Base-by-base conservation (phyloP, 37 sponge, comb jelly and placozoan species). In the Aplysina aerophoba region DNA sequence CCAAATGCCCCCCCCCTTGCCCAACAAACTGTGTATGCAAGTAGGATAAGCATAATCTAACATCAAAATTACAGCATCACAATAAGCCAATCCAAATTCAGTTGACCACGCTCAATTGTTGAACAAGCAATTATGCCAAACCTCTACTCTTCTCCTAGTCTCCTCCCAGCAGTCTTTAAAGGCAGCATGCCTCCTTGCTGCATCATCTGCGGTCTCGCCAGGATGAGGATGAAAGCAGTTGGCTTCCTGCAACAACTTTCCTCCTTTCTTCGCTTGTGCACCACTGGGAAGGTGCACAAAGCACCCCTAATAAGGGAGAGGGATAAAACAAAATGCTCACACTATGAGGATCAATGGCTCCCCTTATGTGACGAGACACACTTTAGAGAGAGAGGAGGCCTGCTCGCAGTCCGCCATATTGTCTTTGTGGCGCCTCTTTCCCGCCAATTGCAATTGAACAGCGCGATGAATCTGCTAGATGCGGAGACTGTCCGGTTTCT, bases 401-500 rank as follows among this genome's bases (percentile, higher is more conserved):
- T 35, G 27, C 28, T n/a, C 64, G 5, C 64, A 8, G 34, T 71
- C 37, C 31, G 73, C 73, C 37, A 35, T 35, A 21, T 41, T 41
- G 54, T 75, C 12, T 12, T 50, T 75, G 78, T 12, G 5, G 33
- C 33, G 44, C 54, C 37, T 6, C 4, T 27, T 71, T 36, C 34
- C 37, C 36, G 20, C 31, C 34, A 20, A 33, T 27, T 81, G 59
- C 22, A 36, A 83, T 73, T 15, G 72, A n/a, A n/a, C n/a, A n/a
- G n/a, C n/a, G n/a, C 21, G 14, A 88, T 92, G 93, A 72, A 84
- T 4, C 73, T 80, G 41, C 59, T 95, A 39, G 62, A 37, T 27
- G 53, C 35, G 11, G 86, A 83, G 2, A 92, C 96, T 1, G 81
- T 95, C 0, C 86, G 79, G 34, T 80, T 87, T 11, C 65, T 95